Evolutionary conservation across 1,140 invertebrate species (phyloP).

Genomic region (Rhyzopertha dominica): DNA sequence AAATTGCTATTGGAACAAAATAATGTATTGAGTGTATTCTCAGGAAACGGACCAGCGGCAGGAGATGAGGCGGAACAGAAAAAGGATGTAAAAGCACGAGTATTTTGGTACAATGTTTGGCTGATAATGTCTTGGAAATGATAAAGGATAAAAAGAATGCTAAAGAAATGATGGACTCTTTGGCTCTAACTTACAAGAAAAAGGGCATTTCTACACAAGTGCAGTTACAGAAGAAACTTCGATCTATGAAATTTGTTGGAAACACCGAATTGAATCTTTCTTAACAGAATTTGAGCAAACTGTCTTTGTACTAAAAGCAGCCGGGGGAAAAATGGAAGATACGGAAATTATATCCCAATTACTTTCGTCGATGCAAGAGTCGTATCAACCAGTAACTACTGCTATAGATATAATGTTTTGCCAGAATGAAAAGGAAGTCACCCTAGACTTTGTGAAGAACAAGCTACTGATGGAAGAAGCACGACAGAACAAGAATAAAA

Average conservation of each 20-base stretch:
- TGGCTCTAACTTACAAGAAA: slow-evolving; percentile 4
- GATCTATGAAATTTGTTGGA: slow-evolving; percentile 9
- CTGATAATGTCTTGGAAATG: slow-evolving; percentile 10
- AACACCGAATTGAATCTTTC: slow-evolving; percentile 1
- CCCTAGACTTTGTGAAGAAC: slow-evolving; percentile 8
- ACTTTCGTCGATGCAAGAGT: slow-evolving; percentile 4
- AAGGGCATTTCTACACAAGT: slow-evolving; percentile 5
- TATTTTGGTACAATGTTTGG: slow-evolving; percentile 9
- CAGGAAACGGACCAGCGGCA: no score
- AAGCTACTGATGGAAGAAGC: neutral
- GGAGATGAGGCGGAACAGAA: no score
- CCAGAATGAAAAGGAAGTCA: neutral
- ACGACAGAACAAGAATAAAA: neutral
- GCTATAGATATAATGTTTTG: slow-evolving; percentile 15
- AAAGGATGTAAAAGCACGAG: no score
- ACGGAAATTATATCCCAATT: slow-evolving; percentile 4
- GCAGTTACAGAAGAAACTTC: slow-evolving; percentile 7
- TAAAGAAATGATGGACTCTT: slow-evolving; percentile 9
- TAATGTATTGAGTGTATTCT: no score
- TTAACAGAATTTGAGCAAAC: slow-evolving; percentile 11
- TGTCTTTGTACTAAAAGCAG: slow-evolving; percentile 1
- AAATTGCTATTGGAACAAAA: no score
- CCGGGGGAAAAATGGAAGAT: slow-evolving; percentile 3
- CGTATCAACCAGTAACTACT: neutral
- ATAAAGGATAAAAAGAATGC: slow-evolving; percentile 11